Percentiles rank a stretch among this genome's conserved stretches.
phyloP scores from a whole-genome alignment of 1,140 invertebrate species.

The Scaptomyza hsui region DNA sequence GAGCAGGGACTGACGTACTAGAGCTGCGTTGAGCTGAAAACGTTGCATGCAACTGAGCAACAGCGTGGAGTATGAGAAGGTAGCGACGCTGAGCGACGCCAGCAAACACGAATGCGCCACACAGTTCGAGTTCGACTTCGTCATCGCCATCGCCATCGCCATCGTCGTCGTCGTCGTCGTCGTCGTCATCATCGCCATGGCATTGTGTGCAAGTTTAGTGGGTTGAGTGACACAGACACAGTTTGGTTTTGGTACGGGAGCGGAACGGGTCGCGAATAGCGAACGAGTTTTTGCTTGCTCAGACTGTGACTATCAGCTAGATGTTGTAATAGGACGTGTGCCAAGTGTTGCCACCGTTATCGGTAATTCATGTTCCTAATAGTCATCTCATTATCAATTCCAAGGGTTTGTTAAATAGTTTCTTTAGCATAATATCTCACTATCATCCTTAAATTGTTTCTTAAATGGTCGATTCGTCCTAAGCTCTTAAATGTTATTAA shows the following conservation, averaged over 20 bases:
- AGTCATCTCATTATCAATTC: no score
- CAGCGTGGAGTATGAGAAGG: slow-evolving; percentile 8
- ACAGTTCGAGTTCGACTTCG: slow-evolving; percentile 36
- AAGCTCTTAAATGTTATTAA: no score
- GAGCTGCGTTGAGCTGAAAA: slow-evolving; percentile 43
- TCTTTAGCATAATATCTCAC: no score
- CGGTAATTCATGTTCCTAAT: no score
- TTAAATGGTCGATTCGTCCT: no score
- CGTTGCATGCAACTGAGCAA: slow-evolving; percentile 43
- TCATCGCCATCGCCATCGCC: slow-evolving; percentile 28
- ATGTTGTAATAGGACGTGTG: slow-evolving; percentile 57
- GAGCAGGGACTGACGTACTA: slow-evolving; percentile 4
- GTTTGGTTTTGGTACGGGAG: slow-evolving; percentile 71
- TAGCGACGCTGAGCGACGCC: slow-evolving; percentile 14
- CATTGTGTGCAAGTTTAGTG: slow-evolving; percentile 80
- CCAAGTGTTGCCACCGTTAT: slow-evolving; percentile 44
- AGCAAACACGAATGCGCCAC: slow-evolving; percentile 41
- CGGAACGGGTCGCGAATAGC: slow-evolving; percentile 43
- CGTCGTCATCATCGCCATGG: slow-evolving; percentile 33
- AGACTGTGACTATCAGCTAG: slow-evolving; percentile 22
- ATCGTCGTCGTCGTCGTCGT: neutral
- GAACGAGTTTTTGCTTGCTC: slow-evolving; percentile 54
- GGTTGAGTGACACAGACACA: slow-evolving; percentile 82
- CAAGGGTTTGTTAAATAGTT: no score
- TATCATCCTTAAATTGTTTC: no score